Evolutionary conservation across 2,888 invertebrate species (phyloP).

Genomic region (Mycalesis mineus): DNA sequence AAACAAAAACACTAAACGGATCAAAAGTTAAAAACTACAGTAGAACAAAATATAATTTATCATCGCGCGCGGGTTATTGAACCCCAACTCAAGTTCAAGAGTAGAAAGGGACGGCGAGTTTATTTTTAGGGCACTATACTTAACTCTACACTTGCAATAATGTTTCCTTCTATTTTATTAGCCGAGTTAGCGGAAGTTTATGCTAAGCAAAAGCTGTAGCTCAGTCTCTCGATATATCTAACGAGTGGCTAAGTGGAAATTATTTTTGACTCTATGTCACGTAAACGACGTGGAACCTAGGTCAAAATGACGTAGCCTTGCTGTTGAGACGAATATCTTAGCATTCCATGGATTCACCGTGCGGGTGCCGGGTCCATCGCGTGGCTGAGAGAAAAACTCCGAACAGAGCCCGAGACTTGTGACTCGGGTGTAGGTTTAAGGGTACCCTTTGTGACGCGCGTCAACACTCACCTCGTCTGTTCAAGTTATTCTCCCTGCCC

Average conservation of each 20-base stretch:
- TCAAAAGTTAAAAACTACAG: slow-evolving; percentile 17
- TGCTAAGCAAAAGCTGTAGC: slow-evolving; percentile 20
- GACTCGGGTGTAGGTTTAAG: too few relatives aligned
- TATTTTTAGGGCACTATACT: slow-evolving; percentile 70
- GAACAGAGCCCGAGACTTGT: too few relatives aligned
- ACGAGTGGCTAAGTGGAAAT: too few relatives aligned
- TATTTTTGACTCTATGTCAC: background rate
- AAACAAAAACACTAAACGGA: slow-evolving; percentile 16
- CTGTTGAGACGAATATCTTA: too few relatives aligned
- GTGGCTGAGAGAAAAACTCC: too few relatives aligned
- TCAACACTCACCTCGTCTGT: too few relatives aligned
- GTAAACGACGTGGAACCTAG: too few relatives aligned
- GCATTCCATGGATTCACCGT: too few relatives aligned
- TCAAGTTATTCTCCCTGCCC: too few relatives aligned
- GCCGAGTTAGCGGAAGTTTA: slow-evolving; percentile 44
- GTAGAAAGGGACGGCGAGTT: slow-evolving; percentile 52
- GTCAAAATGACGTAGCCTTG: too few relatives aligned
- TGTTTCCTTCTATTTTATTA: slow-evolving; percentile 46
- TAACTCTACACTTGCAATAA: slow-evolving; percentile 44
- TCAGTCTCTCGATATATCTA: background rate
- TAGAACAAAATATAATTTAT: slow-evolving; percentile 38
- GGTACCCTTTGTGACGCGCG: too few relatives aligned
- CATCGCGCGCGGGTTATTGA: slow-evolving; percentile 55
- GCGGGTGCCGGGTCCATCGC: too few relatives aligned
- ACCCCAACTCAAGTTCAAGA: slow-evolving; percentile 70